These are phyloP conservation scores for Pachycephus smyrnensis DNA, from an alignment of 2,888 invertebrate genomes.

Conservation along the genomic window DNA sequence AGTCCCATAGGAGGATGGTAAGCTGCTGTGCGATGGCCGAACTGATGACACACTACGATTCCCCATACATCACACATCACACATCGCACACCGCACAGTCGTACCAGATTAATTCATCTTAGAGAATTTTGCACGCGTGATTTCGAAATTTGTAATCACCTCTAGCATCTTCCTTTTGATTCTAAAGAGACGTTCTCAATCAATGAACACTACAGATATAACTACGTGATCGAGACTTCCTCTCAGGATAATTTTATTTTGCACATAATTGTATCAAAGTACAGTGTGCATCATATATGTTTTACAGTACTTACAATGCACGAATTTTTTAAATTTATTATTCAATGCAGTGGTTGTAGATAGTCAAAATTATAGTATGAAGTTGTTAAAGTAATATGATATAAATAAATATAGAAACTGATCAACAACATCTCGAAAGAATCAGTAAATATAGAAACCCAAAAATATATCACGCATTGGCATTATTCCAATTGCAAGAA, in stretches of 20 bases:
- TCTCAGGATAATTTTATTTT: too few relatives aligned
- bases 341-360: background rate
- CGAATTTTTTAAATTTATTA: background rate
- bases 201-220: background rate
- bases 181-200: background rate
- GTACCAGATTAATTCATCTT: conserved; percentile 15
- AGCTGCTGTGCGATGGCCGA: conserved; percentile 78
- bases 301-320: background rate
- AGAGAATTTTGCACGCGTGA: background rate
- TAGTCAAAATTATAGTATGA: background rate
- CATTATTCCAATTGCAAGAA: conserved; percentile 9
- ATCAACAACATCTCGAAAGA: background rate
- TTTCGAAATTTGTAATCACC: background rate
- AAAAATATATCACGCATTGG: conserved; percentile 11
- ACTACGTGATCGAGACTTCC: too few relatives aligned
- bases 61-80: conserved; percentile 54
- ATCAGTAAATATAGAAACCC: conserved; percentile 16
- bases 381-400: background rate
- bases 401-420: conserved; percentile 9
- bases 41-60: conserved; percentile 61
- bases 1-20: conserved; percentile 84
- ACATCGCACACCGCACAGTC: conserved; percentile 56
- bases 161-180: background rate
- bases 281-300: too few relatives aligned
- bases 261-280: too few relatives aligned